Base-by-base conservation (phyloP, 2,888 invertebrate species). In the Nomada fabriciana region DNA sequence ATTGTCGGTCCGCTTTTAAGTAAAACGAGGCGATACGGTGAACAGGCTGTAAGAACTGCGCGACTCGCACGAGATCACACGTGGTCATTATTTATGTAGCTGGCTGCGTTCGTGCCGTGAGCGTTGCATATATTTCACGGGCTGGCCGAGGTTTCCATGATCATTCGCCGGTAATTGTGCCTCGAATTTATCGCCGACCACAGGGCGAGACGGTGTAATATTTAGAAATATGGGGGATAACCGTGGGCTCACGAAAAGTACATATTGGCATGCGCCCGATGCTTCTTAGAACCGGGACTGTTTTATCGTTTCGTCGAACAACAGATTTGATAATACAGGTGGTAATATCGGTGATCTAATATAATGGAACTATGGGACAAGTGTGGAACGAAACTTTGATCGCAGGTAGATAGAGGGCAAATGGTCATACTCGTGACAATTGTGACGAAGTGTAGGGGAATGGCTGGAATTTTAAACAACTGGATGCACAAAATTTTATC, bases 1-100 rank as follows among this genome's bases (percentile, higher is more conserved):
- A 86, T 86, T 72, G 82, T 75, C 70, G n/a, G 69, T 50, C 15
- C 18, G 73, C 57, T 85, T 85, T 73, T 85, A 53, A 79, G 52
- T 50, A 74, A 59, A 85, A 77, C 61, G 29, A 76, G 76, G 43
- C 68, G 59, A 65, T 53, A 77, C 72, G 29, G 57, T 20, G 64
- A 57, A 59, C 64, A 52, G 60, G 60, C 60, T 70, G 57, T 47
- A 79, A 74, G 60, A 36, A 57, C 64, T 76, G 52, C 13, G 29
- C 29, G n/a, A 20, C 29, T 52, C 52, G 50, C 20, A 29, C 23
- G 52, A 18, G 60, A 80, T 73, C 55, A 55, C 83, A 47, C 57
- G 55, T 25, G 74, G n/a, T 68, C 52, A 63, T 84, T 82, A 87
- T 85, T 86, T 79, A 81, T 76, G 63, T 67, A 64, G 15, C 59